phyloP scores from a whole-genome alignment of 2,888 invertebrate genomes.

The Miltochrista miniata region DNA sequence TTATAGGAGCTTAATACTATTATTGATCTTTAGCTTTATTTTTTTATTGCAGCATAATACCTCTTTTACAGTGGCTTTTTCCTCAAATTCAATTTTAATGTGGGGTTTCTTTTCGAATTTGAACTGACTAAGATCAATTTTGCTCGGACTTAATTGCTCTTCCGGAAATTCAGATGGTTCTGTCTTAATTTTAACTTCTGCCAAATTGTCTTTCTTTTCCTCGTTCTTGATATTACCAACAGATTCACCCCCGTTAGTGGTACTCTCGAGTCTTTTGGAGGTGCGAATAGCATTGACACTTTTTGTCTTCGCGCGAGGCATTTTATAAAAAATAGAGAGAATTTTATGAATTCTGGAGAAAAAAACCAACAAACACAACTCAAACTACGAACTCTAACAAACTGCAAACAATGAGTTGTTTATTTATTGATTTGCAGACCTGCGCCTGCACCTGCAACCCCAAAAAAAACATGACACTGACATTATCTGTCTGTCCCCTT shows the following conservation, averaged over 20 bases:
- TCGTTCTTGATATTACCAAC: conserved; percentile 8
- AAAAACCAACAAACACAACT: no score
- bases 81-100: conserved; percentile 69
- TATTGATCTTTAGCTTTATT: no score
- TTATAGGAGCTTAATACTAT: no score
- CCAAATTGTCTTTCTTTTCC: conserved; percentile 8
- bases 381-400: no score
- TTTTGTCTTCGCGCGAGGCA: conserved; percentile 56
- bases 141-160: conserved; percentile 28
- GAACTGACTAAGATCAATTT: conserved; percentile 55
- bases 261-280: conserved; percentile 6
- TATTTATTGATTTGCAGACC: no score
- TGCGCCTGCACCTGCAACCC: no score
- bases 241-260: conserved; percentile 4
- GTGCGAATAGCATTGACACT: background rate
- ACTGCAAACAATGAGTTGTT: no score
- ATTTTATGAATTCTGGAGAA: conserved; percentile 12
- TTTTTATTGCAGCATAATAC: background rate
- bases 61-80: conserved; percentile 14
- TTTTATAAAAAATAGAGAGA: conserved; percentile 29
- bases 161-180: conserved; percentile 29
- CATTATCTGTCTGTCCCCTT: no score
- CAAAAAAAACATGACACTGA: no score
- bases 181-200: conserved; percentile 21
- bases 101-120: conserved; percentile 68